Evolutionary conservation across 2,113 vertebrate genomes (phyloP).

Genomic region (Callionymus lyra): DNA sequence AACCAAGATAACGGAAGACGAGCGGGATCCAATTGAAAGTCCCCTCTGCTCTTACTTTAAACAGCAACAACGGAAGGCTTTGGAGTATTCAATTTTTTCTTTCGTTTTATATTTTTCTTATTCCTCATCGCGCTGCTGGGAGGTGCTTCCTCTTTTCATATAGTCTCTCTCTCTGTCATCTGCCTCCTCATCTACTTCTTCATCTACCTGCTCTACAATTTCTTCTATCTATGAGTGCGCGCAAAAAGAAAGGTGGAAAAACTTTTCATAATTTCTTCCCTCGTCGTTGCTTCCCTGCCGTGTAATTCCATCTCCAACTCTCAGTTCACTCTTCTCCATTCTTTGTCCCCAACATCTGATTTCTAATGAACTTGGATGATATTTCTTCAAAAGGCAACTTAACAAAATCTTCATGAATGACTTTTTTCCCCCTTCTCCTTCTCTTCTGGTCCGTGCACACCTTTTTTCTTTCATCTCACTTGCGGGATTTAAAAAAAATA

Average conservation of each 20-base stretch:
- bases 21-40: slow-evolving; percentile 49
- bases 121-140: slow-evolving; percentile 74
- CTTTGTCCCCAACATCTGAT: slow-evolving; percentile 48
- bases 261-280: slow-evolving; percentile 36
- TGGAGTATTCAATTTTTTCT: slow-evolving; percentile 78
- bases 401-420: slow-evolving; percentile 54
- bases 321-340: slow-evolving; percentile 22
- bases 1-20: slow-evolving; percentile 50
- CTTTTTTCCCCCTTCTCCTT: slow-evolving; percentile 49
- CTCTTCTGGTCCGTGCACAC: slow-evolving; percentile 61
- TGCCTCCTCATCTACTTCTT: slow-evolving; percentile 75
- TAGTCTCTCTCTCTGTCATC: slow-evolving; percentile 68
- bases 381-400: slow-evolving; percentile 56
- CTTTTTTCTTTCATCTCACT: slow-evolving; percentile 66
- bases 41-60: slow-evolving; percentile 42
- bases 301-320: slow-evolving; percentile 24
- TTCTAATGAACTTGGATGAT: slow-evolving; percentile 59
- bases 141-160: slow-evolving; percentile 73
- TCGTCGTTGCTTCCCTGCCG: slow-evolving; percentile 28
- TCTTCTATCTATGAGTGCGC: slow-evolving; percentile 64
- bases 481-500: slow-evolving; percentile 70
- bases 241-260: slow-evolving; percentile 43
- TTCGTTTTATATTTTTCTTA: slow-evolving; percentile 75
- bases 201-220: slow-evolving; percentile 73
- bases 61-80: slow-evolving; percentile 73